These are phyloP conservation scores for Enteromius viviparus DNA, from an alignment of 2,797 vertebrate genomes.

Conservation along the genomic window DNA sequence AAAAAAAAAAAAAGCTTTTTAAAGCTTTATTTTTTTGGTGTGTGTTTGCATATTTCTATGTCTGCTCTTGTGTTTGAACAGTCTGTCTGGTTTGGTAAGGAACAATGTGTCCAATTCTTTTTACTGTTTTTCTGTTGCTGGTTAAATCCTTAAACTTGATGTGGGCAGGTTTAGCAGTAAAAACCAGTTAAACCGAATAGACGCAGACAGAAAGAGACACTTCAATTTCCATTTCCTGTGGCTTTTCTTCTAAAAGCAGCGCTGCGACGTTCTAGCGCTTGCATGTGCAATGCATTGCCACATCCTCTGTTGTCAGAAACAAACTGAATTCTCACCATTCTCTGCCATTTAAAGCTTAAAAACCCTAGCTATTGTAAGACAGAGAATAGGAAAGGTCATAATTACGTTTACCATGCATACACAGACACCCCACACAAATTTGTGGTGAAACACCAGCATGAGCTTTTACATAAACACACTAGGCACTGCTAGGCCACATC, in stretches of 20 bases:
- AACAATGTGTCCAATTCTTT: neutral
- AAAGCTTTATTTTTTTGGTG: neutral
- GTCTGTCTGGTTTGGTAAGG: neutral
- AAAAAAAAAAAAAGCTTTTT: no score
- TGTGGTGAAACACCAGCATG: neutral
- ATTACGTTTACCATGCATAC: conserved; percentile 12
- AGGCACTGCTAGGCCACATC: neutral
- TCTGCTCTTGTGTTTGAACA: neutral
- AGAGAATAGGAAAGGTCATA: conserved; percentile 17
- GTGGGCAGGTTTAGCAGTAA: conserved; percentile 17
- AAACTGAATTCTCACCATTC: conserved; percentile 53
- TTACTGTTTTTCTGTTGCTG: neutral
- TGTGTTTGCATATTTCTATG: neutral
- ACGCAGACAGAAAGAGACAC: conserved; percentile 22
- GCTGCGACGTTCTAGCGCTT: conserved; percentile 29
- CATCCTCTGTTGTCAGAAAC: conserved; percentile 73
- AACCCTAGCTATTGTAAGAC: conserved; percentile 36
- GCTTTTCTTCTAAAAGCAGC: conserved; percentile 73
- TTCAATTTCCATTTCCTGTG: conserved; percentile 79
- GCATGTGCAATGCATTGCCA: conserved; percentile 67
- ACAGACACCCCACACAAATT: conserved; percentile 2
- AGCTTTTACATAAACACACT: neutral
- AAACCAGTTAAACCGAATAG: conserved; percentile 31
- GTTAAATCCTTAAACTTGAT: conserved; percentile 22
- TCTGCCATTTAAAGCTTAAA: conserved; percentile 51